These are phyloP conservation scores for Lasius platythorax DNA, from an alignment of 2,888 invertebrate species.

Conservation along the genomic window DNA sequence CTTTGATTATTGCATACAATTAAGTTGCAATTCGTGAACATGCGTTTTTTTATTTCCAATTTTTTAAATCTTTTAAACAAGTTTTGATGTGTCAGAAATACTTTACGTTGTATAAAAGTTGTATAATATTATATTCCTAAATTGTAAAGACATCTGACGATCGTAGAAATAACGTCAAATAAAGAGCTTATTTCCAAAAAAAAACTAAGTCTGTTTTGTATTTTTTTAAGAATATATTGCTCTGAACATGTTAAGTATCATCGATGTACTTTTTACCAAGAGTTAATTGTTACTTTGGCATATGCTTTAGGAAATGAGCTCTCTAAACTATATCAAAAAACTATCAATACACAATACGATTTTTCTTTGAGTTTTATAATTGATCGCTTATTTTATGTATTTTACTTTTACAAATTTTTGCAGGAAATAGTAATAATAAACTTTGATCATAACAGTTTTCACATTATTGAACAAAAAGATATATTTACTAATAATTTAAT, in stretches of 20 bases:
- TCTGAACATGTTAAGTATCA: not conserved
- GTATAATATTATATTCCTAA: conserved; percentile 7
- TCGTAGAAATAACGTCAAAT: not conserved
- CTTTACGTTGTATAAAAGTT: conserved; percentile 14
- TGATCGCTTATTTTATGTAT: not conserved
- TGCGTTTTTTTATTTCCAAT: not conserved
- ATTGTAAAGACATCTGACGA: not conserved
- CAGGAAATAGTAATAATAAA: not conserved
- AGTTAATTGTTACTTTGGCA: not conserved
- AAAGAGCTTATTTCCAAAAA: not conserved
- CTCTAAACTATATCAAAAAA: not conserved
- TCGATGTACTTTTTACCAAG: not conserved
- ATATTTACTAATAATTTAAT: not conserved
- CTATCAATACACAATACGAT: not conserved
- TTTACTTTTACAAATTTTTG: not conserved
- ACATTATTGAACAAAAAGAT: not conserved
- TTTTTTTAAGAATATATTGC: conserved; percentile 6
- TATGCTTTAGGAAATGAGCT: not conserved
- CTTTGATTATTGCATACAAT: not conserved
- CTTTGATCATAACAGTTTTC: not conserved
- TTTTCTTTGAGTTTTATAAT: not conserved
- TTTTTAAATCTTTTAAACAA: not conserved
- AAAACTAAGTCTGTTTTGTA: not conserved
- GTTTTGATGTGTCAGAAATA: not conserved
- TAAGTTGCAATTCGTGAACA: not conserved